These are phyloP conservation scores for Torymus auratus DNA, from an alignment of 2,888 invertebrate species.

Conservation along the genomic window DNA sequence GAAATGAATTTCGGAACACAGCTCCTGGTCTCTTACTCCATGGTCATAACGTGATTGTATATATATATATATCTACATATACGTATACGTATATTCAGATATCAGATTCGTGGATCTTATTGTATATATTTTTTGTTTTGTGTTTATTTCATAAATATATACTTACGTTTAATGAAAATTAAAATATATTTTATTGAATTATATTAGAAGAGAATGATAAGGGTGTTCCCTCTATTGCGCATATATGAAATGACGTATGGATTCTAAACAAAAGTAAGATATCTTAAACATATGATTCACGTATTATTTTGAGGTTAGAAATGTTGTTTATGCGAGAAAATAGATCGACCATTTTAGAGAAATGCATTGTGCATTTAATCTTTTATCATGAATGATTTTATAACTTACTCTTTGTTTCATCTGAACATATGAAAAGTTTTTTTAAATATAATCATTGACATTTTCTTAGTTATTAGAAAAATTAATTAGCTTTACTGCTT, in stretches of 20 bases:
- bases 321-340: no score
- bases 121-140: no score
- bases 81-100: no score
- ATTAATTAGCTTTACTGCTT: not conserved
- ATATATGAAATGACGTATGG: constrained; percentile 51
- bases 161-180: no score
- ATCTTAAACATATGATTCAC: not conserved
- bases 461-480: not conserved
- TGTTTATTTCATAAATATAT: no score
- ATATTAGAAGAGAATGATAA: not conserved
- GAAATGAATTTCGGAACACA: no score
- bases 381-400: not conserved
- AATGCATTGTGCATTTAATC: not conserved
- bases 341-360: no score
- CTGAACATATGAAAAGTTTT: not conserved
- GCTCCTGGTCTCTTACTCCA: no score
- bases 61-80: no score
- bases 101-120: no score
- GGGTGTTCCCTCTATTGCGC: not conserved
- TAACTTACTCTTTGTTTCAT: not conserved
- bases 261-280: constrained; percentile 47
- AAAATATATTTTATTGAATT: no score
- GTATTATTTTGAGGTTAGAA: constrained; percentile 30
- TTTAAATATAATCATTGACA: not conserved
- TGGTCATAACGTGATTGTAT: no score